Evolutionary conservation across 2,113 vertebrate species (phyloP).

Genomic region (Tachuris rubrigastra): DNA sequence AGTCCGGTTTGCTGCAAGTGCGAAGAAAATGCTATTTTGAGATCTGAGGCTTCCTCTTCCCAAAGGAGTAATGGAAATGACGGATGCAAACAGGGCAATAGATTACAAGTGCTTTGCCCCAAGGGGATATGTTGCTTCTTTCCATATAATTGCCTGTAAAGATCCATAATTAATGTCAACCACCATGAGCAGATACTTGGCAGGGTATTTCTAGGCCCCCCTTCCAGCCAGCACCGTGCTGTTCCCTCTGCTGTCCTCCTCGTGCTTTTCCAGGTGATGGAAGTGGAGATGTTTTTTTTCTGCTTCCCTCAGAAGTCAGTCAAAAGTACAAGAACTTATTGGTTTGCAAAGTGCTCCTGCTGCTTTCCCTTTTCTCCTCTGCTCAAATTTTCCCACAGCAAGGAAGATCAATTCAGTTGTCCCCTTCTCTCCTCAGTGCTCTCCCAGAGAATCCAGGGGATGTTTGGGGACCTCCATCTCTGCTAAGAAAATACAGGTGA

Average conservation of each 20-base stretch:
- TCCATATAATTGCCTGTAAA: slow-evolving; percentile 14
- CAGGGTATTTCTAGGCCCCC: not conserved
- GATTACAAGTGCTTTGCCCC: not conserved
- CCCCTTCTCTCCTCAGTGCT: not conserved
- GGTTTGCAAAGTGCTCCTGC: not conserved
- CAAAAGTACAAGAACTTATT: not conserved
- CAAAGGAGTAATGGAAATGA: not conserved
- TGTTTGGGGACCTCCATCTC: not conserved
- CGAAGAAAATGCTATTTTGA: not conserved
- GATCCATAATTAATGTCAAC: slow-evolving; percentile 25
- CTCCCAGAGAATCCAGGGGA: not conserved
- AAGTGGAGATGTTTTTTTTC: not conserved
- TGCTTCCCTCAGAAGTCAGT: not conserved
- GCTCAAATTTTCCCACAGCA: not conserved
- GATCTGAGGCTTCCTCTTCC: not conserved
- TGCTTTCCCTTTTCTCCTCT: not conserved
- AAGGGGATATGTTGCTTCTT: slow-evolving; percentile 5
- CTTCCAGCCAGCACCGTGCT: not conserved
- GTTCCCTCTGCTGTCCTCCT: not conserved
- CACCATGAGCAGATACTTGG: not conserved
- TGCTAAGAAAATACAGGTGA: not conserved
- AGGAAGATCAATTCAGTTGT: not conserved
- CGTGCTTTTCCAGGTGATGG: not conserved
- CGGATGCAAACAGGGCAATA: not conserved
- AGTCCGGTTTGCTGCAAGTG: not conserved